These are phyloP conservation scores for Philereme vetulata DNA, from an alignment of 2,888 invertebrate genomes.

Conservation along the genomic window DNA sequence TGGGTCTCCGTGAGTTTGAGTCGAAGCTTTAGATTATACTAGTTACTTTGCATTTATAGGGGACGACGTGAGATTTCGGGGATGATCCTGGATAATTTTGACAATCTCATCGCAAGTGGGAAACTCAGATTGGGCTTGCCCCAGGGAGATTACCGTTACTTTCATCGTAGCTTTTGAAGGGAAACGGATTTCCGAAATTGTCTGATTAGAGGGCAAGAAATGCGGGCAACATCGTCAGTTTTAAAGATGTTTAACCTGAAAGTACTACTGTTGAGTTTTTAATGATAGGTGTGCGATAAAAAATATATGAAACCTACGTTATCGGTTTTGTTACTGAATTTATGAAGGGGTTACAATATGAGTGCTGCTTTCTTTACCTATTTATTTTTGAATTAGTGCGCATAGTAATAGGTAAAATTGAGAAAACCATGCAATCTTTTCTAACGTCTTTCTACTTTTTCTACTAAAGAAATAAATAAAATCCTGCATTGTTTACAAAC, in stretches of 20 bases:
- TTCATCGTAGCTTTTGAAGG: constrained; percentile 23
- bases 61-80: constrained; percentile 27
- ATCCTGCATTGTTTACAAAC: constrained; percentile 5
- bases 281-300: too few relatives aligned
- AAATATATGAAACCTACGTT: too few relatives aligned
- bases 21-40: constrained; percentile 7
- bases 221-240: neutral
- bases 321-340: too few relatives aligned
- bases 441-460: neutral
- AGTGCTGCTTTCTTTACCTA: too few relatives aligned
- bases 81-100: constrained; percentile 32
- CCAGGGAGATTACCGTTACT: constrained; percentile 24
- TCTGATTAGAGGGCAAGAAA: constrained; percentile 19
- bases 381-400: too few relatives aligned
- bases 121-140: constrained; percentile 29
- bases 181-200: constrained; percentile 18
- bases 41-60: constrained; percentile 19
- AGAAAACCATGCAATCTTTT: too few relatives aligned
- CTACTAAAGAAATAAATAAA: constrained; percentile 3
- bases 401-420: too few relatives aligned
- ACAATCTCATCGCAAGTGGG: constrained; percentile 31
- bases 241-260: too few relatives aligned
- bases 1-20: neutral
- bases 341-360: too few relatives aligned
- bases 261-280: too few relatives aligned